Evolutionary conservation across 1,140 invertebrate species (phyloP), one percentile per base, ranked within the genome.

Genomic region (Cepaea nemoralis): DNA sequence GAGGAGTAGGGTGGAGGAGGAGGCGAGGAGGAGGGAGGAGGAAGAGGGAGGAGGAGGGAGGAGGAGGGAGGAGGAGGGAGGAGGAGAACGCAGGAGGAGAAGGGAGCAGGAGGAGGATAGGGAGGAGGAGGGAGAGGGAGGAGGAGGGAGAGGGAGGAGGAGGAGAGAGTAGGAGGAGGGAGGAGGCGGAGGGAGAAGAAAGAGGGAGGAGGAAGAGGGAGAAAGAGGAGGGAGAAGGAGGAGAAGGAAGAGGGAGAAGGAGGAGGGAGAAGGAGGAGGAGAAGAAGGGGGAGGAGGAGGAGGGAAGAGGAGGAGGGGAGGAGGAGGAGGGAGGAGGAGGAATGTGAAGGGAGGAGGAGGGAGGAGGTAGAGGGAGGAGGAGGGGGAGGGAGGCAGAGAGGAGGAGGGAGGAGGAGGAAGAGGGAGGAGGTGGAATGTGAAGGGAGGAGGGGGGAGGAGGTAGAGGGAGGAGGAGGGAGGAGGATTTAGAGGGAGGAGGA

Each of bases 151-250:
- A 74, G 22, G 40, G 70, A 74, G 22, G 31, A 39, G 40, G 70
- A 74, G 70, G 39, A 10, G n/a, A n/a, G n/a, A n/a, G n/a, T n/a
- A n/a, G n/a, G n/a, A n/a, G n/a, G n/a, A n/a, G n/a, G n/a, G n/a
- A n/a, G n/a, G n/a, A n/a, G n/a, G n/a, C n/a, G n/a, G n/a, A n/a
- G n/a, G n/a, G n/a, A n/a, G n/a, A n/a, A 42, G 70, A 39, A 14
- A 74, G 70, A 74, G 22, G 40, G 70, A 74, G 70, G 40, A 31
- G 31, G 70, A 74, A n/a, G n/a, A n/a, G n/a, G n/a, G n/a, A n/a
- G n/a, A 31, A 69, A 14, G 31, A 69, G 33, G 67, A 69, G 16
- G 31, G 31, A 31, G 31, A 31, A 14, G 12, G 67, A 69, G 16
- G 31, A 31, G 12, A 33, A 31, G 67, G 31, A 31, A 69, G 31